Evolutionary conservation across 2,797 vertebrate genomes (phyloP), one percentile per base, ranked within the genome.

Genomic region (Graptemys geographica): DNA sequence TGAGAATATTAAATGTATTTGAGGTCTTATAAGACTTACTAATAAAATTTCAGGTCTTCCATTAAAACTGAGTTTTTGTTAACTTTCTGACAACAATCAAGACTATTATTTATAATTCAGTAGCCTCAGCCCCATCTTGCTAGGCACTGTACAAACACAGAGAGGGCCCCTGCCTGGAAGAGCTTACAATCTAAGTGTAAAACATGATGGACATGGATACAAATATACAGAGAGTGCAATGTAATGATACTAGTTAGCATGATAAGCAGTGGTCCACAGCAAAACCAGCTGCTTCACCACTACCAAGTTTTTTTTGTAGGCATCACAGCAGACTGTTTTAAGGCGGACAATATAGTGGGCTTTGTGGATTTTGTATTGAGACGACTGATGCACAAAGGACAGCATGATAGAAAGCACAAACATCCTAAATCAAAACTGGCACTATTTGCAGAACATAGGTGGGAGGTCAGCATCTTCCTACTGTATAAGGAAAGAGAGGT

Each of bases 401-500:
- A 23, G 49, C 57, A 78, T 0, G 3, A 79, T 65, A 79, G 55
- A 52, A 79, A 49, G 49, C 10, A n/a, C 28, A 47, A 53, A 0
- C n/a, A 2, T 4, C 88, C 41, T 82, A 4, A 83, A 69, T 8
- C 72, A 76, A 47, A 81, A 72, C 6, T 12, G 11, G 83, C 86
- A 92, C 33, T 33, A 94, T 96, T 93, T 95, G 69, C 21, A 27
- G 41, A 28, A 28, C 41, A 74, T 12, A 76, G 41, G 41, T 44
- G 25, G 72, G 13, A 13, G 16, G 15, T 47, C 25, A 12, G 13
- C 25, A 93, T 94, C 94, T 16, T 56, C 85, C 72, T 69, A 90
- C 81, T 1, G 92, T 81, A 69, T 85, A 80, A 87, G 87, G 95
- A 89, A 96, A 96, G 94, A 97, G 93, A 97, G 95, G 94, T 97